Conservation (phyloP, 2,888 invertebrate species). For the Lomographa bimaculata region DNA sequence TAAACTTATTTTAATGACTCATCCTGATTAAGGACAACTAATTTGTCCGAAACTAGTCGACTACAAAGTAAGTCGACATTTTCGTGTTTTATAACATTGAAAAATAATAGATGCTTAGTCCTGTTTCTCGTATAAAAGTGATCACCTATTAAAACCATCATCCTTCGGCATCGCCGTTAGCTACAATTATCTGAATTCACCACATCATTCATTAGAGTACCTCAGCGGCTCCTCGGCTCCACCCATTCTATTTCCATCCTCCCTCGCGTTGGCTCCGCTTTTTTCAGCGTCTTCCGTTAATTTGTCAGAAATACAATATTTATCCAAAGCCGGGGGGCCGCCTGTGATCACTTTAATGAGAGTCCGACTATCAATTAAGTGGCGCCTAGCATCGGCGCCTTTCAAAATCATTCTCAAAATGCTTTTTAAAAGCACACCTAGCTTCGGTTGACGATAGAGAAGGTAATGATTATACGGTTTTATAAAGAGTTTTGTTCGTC, state of each 20-base stretch:
- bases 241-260: constrained; percentile 18
- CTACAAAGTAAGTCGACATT: no score
- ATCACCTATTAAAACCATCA: no score
- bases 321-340: constrained; percentile 60
- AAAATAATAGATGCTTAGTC: no score
- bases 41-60: no score
- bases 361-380: constrained; percentile 72
- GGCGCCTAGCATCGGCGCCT: constrained; percentile 59
- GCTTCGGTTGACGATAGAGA: constrained; percentile 13
- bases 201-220: constrained; percentile 19
- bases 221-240: constrained; percentile 1
- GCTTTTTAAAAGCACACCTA: constrained; percentile 28
- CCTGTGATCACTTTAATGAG: constrained; percentile 64
- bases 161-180: constrained; percentile 2
- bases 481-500: constrained; percentile 1
- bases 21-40: no score
- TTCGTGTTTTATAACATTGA: no score
- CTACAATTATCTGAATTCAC: constrained; percentile 9
- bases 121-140: no score
- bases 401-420: constrained; percentile 44
- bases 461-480: constrained; percentile 22
- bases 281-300: constrained; percentile 64
- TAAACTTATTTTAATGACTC: no score
- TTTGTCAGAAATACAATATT: constrained; percentile 78
- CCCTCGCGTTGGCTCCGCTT: constrained; percentile 16